phyloP scores from a whole-genome alignment of 2,797 vertebrate species.

The Petrocephalus sullivani region DNA sequence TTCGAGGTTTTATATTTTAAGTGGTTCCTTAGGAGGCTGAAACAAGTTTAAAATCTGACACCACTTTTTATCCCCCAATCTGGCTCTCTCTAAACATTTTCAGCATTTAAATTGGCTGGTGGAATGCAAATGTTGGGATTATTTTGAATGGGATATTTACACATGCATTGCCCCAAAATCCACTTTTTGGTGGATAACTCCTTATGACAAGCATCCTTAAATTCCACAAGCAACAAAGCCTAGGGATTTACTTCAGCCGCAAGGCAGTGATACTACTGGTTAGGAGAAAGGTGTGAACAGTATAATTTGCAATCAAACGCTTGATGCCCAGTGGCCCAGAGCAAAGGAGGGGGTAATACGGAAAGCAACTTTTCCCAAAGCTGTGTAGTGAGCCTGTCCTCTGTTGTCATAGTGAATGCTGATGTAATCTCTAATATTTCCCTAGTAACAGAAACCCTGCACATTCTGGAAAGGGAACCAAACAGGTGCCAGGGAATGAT shows the following conservation, averaged over 20 bases:
- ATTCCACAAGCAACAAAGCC: not conserved
- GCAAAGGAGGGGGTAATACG: not conserved
- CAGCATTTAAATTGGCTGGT: not conserved
- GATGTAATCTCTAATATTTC: slow-evolving; percentile 14
- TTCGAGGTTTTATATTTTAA: not conserved
- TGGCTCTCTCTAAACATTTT: not conserved
- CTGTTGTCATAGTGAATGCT: slow-evolving; percentile 10
- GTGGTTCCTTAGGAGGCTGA: not conserved
- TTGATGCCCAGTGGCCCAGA: not conserved
- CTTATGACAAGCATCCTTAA: not conserved
- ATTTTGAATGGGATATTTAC: not conserved
- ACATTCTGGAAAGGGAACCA: not conserved
- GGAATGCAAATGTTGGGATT: not conserved
- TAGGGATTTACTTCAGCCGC: not conserved
- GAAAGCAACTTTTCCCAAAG: not conserved
- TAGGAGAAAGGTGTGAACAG: not conserved
- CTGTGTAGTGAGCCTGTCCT: not conserved
- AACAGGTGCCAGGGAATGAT: not conserved
- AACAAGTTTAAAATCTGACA: not conserved
- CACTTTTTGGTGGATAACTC: not conserved
- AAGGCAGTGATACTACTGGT: not conserved
- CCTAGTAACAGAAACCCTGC: slow-evolving; percentile 6
- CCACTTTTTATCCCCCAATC: not conserved
- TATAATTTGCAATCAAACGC: not conserved
- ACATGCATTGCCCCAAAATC: not conserved